Evolutionary conservation across 1,140 invertebrate species (phyloP), one percentile per base, ranked within the genome.

Genomic region (Lepidurus packardi): DNA sequence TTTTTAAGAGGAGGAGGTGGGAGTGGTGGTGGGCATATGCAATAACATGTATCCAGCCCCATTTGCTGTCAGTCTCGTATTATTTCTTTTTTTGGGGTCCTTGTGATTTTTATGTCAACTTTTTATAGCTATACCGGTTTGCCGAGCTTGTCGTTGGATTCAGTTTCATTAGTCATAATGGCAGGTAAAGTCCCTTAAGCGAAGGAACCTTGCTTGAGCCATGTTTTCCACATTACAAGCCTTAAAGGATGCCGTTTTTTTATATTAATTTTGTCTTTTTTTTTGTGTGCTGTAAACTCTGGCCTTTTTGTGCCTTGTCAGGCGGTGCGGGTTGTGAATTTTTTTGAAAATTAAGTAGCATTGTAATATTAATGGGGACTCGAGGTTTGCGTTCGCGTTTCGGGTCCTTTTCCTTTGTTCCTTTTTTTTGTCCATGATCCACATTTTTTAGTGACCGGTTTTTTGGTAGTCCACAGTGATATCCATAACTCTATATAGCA

Each of bases 121-220:
- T 65, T 65, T 65, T 65, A 65, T 7, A 65, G 16, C 16, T 21
- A 65, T 65, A 65, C 53, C 53, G 53, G 53, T 65, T 65, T 65
- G 53, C 53, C 16, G 53, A 65, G 53, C 53, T 65, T 65, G 53
- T 65, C 53, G 53, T 65, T 65, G 21, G 53, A 65, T 65, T 65
- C 53, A 65, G 53, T 65, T 65, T 65, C 53, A 65, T 65, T 65
- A 65, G 53, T 65, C 53, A 65, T 65, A 65, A 65, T 65, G 53
- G 53, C 53, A 65, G 53, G 53, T 65, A 65, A 65, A 65, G 53
- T 65, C 53, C 53, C 53, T 65, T 65, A 65, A 65, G 53, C 53
- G 53, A 65, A 65, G 53, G 53, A 65, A 65, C 53, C 53, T 65
- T 13, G 53, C 53, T 21, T 65, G 16, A 65, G 16, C 13, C 53